Conservation (phyloP, 1,140 invertebrate genomes). For the Pomacea maculata region DNA sequence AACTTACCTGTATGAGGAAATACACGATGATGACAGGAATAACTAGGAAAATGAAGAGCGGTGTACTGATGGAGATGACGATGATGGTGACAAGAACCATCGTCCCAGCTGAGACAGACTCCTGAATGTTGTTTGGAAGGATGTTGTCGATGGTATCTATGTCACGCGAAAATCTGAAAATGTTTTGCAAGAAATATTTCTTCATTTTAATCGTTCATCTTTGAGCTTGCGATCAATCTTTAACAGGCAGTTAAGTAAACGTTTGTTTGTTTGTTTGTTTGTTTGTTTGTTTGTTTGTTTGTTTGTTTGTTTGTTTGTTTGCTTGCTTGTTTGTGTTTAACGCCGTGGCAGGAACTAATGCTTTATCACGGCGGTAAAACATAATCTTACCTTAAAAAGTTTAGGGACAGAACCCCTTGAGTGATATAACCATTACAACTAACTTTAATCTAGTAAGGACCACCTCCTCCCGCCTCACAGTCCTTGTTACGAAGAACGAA, state of each 20-base stretch:
- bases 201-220: background rate
- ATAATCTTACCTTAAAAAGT: background rate
- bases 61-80: slow-evolving; percentile 48
- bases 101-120: slow-evolving; percentile 42
- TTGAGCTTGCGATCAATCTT: background rate
- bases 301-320: too few species aligned
- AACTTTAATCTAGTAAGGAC: too few species aligned
- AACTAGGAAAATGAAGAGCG: slow-evolving; percentile 54
- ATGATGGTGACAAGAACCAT: slow-evolving; percentile 40
- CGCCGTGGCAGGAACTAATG: background rate
- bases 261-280: too few species aligned
- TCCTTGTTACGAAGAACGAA: background rate
- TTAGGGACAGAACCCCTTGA: too few species aligned
- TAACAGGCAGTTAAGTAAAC: background rate
- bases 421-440: too few species aligned
- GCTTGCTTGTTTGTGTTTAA: too few species aligned
- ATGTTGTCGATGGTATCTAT: slow-evolving; percentile 69
- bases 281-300: too few species aligned
- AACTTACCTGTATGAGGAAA: slow-evolving; percentile 67
- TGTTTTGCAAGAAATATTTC: background rate
- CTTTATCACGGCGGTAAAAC: background rate
- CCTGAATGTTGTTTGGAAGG: slow-evolving; percentile 65
- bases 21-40: slow-evolving; percentile 71
- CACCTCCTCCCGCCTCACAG: too few species aligned
- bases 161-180: slow-evolving; percentile 73